Evolutionary conservation across 2,113 vertebrate species (phyloP), one percentile per base, ranked within the genome.

Genomic region (Craseonycteris thonglongyai): DNA sequence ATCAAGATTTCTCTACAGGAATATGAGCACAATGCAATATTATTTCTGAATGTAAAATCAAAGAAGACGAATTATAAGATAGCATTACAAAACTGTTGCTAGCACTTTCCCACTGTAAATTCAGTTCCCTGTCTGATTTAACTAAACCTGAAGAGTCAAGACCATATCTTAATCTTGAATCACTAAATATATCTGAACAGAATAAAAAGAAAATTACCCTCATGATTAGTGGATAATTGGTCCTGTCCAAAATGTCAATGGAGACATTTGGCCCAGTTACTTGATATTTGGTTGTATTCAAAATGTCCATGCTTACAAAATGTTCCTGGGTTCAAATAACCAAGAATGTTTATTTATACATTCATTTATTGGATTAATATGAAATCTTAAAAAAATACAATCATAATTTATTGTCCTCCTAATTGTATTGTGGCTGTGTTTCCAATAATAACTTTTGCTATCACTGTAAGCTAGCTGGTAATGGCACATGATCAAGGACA

Each of bases 1-100:
- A 89, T 47, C 11, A 82, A 4, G 3, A 91, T 35, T 79, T 93
- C 49, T 75, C 45, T 79, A 65, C 6, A 72, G 18, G 26, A 92
- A 75, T 40, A 47, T 19, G 51, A 78, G 42, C 8, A 79, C 75
- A 87, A 79, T 80, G 14, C 54, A 19, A 66, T 74, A 14, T 21
- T 88, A 65, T 79, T 93, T 93, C 68, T 90, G 45, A 85, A 91
- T 33, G 40, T 58, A 83, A 82, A 74, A 26, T 54, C 22, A 35
- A 87, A 96, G n/a, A 69, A 71, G 58, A 94, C 26, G 93, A 93
- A 84, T 75, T 69, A 68, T 4, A 80, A 63, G 22, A 86, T 21
- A 89, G 58, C 66, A 92, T 33, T 71, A 6, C 63, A 42, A 90
- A 83, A 89, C 12, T 82, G 16, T 54, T 74, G 13, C 35, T 89